Base-by-base conservation (phyloP, 2,888 invertebrate species). In the Pandemis heparana region DNA sequence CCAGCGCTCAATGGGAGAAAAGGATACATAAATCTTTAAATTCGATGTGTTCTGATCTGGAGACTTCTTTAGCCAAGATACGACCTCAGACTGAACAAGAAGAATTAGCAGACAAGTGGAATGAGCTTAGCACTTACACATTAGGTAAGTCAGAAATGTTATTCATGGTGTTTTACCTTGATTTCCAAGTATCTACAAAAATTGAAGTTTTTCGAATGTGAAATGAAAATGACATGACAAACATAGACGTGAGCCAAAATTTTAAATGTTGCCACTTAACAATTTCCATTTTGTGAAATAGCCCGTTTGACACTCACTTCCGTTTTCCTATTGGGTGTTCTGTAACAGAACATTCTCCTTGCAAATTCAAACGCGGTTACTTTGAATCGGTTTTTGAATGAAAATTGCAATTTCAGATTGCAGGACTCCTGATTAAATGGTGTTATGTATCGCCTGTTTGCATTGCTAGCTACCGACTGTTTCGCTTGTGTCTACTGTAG, bases 1-100 rank as follows among this genome's bases (percentile, higher is more conserved):
- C 98, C 16, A 98, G 98, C 83, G 96, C 97, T 39, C 97, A 97
- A 79, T 99, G 99, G 99, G 99, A 99, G 87, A 97, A 98, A 80
- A 95, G 99, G 76, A 98, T 99, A 69, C 97, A 98, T 81, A 99
- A 99, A 92, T 99, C 98, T 32, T 93, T 99, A 71, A 98, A 98
- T 92, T 98, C 98, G 1, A 99, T 99, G 98, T 98, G 98, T 82
- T 97, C 96, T 60, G 99, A 99, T 90, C 92, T 99, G 63, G 97
- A 97, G 83, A 97, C 98, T 61, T 97, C 97, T 7, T 89, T 98
- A 76, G 97, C 97, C 1, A 96, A 97, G 85, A 94, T 97, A 77
- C 94, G 99, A 77, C 94, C 96, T 10, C 96, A 96, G 48, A 95
- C 95, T 60, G 99, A 99, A 85, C 96, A 96, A 72, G 98, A 98